These are phyloP conservation scores for Colaptes auratus DNA, from an alignment of 2,113 vertebrate genomes.

Conservation along the genomic window DNA sequence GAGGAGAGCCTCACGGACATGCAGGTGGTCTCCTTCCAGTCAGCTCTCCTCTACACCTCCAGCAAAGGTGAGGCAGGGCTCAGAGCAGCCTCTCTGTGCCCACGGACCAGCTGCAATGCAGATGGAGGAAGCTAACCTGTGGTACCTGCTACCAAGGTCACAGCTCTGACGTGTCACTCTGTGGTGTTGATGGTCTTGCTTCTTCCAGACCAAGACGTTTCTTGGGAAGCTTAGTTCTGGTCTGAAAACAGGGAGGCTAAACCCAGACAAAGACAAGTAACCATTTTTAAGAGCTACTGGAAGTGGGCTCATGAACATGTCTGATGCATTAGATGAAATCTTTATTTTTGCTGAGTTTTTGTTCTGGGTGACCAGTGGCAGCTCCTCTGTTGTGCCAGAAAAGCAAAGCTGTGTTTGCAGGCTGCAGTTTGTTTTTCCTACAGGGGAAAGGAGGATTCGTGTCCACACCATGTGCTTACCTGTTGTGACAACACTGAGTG, in stretches of 20 bases:
- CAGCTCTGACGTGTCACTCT: background rate
- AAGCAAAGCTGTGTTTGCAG: background rate
- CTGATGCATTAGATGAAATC: background rate
- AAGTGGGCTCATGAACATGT: background rate
- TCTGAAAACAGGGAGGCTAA: background rate
- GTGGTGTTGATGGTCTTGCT: background rate
- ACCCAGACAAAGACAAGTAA: background rate
- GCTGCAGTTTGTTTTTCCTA: background rate
- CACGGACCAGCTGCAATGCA: background rate
- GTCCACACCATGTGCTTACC: slow-evolving; percentile 97
- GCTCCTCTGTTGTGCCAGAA: background rate
- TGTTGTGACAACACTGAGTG: slow-evolving; percentile 89
- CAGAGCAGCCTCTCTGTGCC: background rate
- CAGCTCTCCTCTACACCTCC: slow-evolving; percentile 95
- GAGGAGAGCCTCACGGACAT: slow-evolving; percentile 93
- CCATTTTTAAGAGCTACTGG: background rate
- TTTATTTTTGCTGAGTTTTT: background rate
- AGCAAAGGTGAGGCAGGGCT: slow-evolving; percentile 87
- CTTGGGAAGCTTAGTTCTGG: background rate
- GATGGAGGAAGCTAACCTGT: background rate
- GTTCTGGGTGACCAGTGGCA: background rate
- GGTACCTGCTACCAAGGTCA: too few relatives aligned
- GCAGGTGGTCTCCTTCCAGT: slow-evolving; percentile 94
- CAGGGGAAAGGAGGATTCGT: slow-evolving; percentile 94
- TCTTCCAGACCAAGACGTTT: background rate